Percentiles rank a stretch among this genome's conserved stretches.
Evolutionary conservation across 2,888 invertebrate genomes (phyloP).

Genomic region (Chloroclysta siterata): DNA sequence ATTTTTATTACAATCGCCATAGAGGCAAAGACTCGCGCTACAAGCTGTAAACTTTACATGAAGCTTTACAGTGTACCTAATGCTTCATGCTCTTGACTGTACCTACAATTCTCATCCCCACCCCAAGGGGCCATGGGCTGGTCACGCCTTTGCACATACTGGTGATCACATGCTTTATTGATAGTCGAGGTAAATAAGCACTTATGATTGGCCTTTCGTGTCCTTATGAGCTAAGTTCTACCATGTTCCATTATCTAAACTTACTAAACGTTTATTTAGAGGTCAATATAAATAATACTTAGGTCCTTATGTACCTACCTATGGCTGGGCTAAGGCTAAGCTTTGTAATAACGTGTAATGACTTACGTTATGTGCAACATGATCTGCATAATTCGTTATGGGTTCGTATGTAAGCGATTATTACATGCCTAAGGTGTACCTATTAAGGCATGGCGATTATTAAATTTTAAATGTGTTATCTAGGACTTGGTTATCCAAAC

Average conservation of each 20-base stretch:
- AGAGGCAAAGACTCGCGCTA: too few relatives aligned
- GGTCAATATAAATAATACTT: constrained; percentile 46
- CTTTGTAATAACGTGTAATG: constrained; percentile 49
- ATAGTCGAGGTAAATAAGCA: constrained; percentile 1
- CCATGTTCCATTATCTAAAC: constrained; percentile 25
- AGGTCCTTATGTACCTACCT: constrained; percentile 31
- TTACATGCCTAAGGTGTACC: neutral
- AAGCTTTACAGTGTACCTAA: too few relatives aligned
- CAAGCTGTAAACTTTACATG: too few relatives aligned
- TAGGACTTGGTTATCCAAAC: neutral
- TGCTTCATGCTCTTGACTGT: too few relatives aligned
- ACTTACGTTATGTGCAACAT: constrained; percentile 45
- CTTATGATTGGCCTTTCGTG: constrained; percentile 25
- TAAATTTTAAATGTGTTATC: too few relatives aligned
- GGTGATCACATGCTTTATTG: constrained; percentile 5
- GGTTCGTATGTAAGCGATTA: constrained; percentile 10
- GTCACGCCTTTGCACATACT: too few relatives aligned
- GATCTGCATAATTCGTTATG: constrained; percentile 49
- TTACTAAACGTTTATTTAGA: constrained; percentile 35
- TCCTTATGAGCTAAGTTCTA: constrained; percentile 22
- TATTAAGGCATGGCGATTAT: too few relatives aligned
- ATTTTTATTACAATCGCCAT: too few relatives aligned
- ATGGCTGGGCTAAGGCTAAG: constrained; percentile 49
- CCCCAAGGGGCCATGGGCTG: too few relatives aligned
- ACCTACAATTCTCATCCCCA: too few relatives aligned